Conservation (phyloP, 2,113 vertebrate species). For the Uropsilus gracilis region DNA sequence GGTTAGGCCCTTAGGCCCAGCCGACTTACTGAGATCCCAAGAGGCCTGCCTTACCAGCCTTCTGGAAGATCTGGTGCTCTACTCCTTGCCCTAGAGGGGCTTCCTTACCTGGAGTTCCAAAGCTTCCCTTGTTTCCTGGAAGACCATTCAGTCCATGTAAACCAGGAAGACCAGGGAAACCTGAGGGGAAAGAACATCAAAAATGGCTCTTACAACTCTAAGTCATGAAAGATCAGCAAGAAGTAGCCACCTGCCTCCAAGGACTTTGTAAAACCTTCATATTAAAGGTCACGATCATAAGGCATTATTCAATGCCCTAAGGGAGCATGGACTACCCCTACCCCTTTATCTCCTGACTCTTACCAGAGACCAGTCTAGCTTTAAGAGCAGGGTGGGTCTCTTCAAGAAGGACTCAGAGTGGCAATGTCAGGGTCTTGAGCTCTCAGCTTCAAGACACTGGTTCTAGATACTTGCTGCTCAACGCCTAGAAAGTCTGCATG, state of each 20-base stretch:
- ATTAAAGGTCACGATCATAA: not conserved
- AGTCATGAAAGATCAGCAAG: not conserved
- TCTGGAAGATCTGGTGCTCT: not conserved
- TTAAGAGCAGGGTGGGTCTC: not conserved
- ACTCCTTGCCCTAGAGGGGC: not conserved
- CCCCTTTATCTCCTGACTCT: not conserved
- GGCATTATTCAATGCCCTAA: not conserved
- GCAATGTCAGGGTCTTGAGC: not conserved
- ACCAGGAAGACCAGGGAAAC: constrained; percentile 90
- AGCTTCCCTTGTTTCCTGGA: constrained; percentile 91
- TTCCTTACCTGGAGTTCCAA: constrained; percentile 92
- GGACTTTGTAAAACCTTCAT: not conserved
- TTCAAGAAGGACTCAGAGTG: constrained; percentile 7
- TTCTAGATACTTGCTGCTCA: not conserved
- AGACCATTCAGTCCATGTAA: constrained; percentile 95
- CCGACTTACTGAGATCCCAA: not conserved
- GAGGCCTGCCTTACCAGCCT: not conserved
- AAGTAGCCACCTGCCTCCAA: not conserved
- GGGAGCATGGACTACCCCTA: not conserved
- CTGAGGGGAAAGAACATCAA: constrained; percentile 82
- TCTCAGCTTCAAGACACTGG: constrained; percentile 5
- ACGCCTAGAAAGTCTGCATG: not conserved
- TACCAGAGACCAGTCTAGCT: constrained; percentile 1
- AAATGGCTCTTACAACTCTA: constrained; percentile 4
- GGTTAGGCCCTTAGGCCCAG: not conserved